Conservation (phyloP, 1,140 invertebrate species). For the Acromyrmex heyeri region DNA sequence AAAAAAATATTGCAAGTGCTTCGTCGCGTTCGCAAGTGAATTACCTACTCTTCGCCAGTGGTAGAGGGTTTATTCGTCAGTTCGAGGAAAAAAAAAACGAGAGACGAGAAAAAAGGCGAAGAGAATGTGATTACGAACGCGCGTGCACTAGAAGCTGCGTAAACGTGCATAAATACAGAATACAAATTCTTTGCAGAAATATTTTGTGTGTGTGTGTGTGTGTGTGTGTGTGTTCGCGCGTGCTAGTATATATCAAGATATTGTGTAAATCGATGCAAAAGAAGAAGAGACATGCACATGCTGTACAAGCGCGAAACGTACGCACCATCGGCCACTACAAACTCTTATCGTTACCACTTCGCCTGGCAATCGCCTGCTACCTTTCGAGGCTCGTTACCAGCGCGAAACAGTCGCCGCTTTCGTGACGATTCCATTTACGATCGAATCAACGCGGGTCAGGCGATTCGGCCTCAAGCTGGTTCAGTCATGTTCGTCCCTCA, state of each 20-base stretch:
- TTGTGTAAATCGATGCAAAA: conserved; percentile 58
- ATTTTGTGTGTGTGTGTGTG: conserved; percentile 25
- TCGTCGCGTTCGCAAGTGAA: conserved; percentile 21
- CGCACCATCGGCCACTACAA: conserved; percentile 74
- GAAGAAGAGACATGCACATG: conserved; percentile 79
- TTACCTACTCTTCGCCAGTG: not conserved
- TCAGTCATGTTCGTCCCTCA: not conserved
- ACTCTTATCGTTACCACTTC: conserved; percentile 68
- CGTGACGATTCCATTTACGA: not conserved
- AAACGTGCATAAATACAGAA: conserved; percentile 46
- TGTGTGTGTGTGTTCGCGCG: conserved; percentile 29
- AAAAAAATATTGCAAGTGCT: not conserved
- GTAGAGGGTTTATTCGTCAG: not conserved
- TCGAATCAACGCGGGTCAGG: not conserved
- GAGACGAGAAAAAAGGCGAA: not conserved
- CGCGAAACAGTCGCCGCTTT: conserved; percentile 14
- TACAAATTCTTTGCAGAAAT: conserved; percentile 26
- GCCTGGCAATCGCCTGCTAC: conserved; percentile 49
- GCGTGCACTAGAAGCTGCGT: conserved; percentile 36
- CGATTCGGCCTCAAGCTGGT: not conserved
- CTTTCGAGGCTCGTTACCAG: not conserved
- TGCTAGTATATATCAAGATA: conserved; percentile 15
- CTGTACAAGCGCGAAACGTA: conserved; percentile 75
- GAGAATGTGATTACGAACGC: conserved; percentile 32
- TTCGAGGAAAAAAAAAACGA: not conserved